Base-by-base conservation (phyloP, 2,113 vertebrate genomes). In the Ivindomyrus marchei region DNA sequence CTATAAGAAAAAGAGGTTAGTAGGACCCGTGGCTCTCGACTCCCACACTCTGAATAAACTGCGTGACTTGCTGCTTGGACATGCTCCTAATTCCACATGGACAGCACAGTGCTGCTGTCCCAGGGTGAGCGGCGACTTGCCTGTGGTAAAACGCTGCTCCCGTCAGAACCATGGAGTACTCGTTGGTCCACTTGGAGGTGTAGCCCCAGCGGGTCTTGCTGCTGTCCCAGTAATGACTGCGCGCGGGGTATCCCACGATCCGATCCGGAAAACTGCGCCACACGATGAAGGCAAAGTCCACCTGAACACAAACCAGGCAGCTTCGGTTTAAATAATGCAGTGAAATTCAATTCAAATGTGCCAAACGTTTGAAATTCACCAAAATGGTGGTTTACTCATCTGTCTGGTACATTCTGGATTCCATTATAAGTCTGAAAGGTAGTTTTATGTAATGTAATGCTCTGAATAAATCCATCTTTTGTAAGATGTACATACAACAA, bases 161-260 rank as follows among this genome's bases (percentile, higher is more conserved):
- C 8, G 96, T 96, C 0, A 97, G 95, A 86, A 97, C 96, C 96
- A 97, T 97, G 88, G 96, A 97, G 94, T 96, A 97, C 77, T 97
- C 95, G 27, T 97, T 97, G 88, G 96, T 97, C 96, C 96, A 97
- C 90, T 97, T 97, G 62, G 96, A 97, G 6, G 96, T 97, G 94
- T 97, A 97, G 84, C 95, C 95, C 96, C 96, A 97, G 66, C 95
- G 94, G 10, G 93, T 94, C 66, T 95, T 94, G 90, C 93, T 92
- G 10, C 90, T 89, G 58, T 97, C 96, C 96, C 96, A 96, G 94
- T 97, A 97, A 93, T 97, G 96, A 91, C 96, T 97, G 87, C 96
- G 92, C 0, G 96, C 96, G 8, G 96, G 96, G 89, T 96, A 97
- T 46, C 96, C 96, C 9, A 97, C 95, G 24, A 97, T 96, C 13